A percentile compares a stretch with the other conserved stretches of the same genome.
phyloP scores from a whole-genome alignment of 1,140 invertebrate species.

The Pantala flavescens region DNA sequence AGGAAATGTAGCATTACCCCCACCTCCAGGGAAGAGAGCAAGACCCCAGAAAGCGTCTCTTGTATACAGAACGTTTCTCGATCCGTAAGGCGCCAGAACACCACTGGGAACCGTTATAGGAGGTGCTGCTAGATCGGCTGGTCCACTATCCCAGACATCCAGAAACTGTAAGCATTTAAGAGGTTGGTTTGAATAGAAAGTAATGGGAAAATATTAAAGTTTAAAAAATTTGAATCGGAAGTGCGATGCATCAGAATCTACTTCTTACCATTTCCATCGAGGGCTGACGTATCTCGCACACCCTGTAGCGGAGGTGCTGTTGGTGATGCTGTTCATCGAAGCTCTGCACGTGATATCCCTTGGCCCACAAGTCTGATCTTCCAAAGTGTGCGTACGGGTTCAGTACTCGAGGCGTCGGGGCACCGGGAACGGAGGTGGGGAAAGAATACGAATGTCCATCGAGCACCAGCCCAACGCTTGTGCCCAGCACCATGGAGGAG shows the following conservation, averaged over 20 bases:
- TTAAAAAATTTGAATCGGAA: too few species aligned
- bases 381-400: conserved; percentile 25
- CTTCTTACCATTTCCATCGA: conserved; percentile 24
- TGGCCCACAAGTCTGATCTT: conserved; percentile 22
- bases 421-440: not conserved
- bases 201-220: too few species aligned
- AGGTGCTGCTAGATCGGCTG: conserved; percentile 27
- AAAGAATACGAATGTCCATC: conserved; percentile 17
- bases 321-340: conserved; percentile 2
- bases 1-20: not conserved
- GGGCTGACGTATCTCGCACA: conserved; percentile 24
- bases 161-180: conserved; percentile 25
- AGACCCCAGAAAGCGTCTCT: conserved; percentile 31
- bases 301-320: conserved; percentile 19
- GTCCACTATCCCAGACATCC: conserved; percentile 28
- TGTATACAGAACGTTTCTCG: conserved; percentile 28
- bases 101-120: conserved; percentile 28
- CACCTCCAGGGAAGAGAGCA: conserved; percentile 25
- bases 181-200: too few species aligned
- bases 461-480: conserved; percentile 22
- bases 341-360: conserved; percentile 17
- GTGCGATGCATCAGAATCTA: too few species aligned
- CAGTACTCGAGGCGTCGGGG: conserved; percentile 17
- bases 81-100: conserved; percentile 28
- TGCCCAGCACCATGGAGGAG: conserved; percentile 18